These are phyloP conservation scores for Drosophila auraria DNA, from an alignment of 1,140 invertebrate species.

Conservation along the genomic window DNA sequence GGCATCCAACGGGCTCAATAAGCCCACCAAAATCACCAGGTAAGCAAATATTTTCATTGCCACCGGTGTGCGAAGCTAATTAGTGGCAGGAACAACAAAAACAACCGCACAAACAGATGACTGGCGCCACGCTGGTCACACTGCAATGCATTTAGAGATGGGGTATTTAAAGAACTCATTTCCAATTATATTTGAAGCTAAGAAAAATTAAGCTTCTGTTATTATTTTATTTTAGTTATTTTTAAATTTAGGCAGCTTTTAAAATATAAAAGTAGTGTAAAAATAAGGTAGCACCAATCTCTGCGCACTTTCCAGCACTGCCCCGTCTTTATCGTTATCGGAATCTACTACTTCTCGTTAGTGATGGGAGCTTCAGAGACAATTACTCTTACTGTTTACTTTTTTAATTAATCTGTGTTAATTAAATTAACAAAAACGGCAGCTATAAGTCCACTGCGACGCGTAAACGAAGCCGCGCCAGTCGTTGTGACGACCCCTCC, in stretches of 20 bases:
- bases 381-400: slow-evolving; percentile 65
- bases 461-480: slow-evolving; percentile 10
- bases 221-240: neutral
- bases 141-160: neutral
- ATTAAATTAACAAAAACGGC: slow-evolving; percentile 48
- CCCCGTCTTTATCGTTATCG: neutral
- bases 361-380: slow-evolving; percentile 35
- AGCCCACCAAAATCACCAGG: slow-evolving; percentile 19
- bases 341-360: slow-evolving; percentile 8
- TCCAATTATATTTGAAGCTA: no score
- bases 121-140: slow-evolving; percentile 3
- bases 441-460: slow-evolving; percentile 6
- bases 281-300: neutral
- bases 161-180: no score
- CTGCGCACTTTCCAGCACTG: slow-evolving; percentile 5
- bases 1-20: neutral
- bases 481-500: neutral
- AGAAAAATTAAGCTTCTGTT: neutral
- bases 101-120: slow-evolving; percentile 28
- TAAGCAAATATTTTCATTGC: slow-evolving; percentile 36
- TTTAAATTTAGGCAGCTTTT: neutral
- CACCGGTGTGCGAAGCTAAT: slow-evolving; percentile 42
- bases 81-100: slow-evolving; percentile 17
- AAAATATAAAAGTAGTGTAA: neutral
- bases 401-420: slow-evolving; percentile 57